These are phyloP conservation scores for Styela plicata DNA, from an alignment of 23 tunicate species.

Conservation along the genomic window DNA sequence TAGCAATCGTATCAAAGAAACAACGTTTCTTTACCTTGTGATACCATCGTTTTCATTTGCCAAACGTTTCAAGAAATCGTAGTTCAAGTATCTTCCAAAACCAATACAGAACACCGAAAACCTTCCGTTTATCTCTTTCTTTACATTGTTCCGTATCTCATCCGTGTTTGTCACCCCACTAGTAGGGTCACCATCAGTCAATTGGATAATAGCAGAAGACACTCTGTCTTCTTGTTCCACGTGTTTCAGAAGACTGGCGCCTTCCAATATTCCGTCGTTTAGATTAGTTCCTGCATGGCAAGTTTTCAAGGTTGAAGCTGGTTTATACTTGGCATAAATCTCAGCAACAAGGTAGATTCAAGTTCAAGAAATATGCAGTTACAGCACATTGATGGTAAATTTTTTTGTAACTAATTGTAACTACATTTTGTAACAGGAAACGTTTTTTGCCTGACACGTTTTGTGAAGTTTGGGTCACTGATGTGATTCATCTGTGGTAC, in stretches of 20 bases:
- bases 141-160: not conserved
- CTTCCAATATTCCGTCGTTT: constrained; percentile 23
- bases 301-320: no score
- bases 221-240: not conserved
- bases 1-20: no score
- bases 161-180: not conserved
- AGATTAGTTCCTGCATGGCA: constrained; percentile 26
- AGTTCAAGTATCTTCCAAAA: constrained; percentile 40
- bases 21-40: constrained; percentile 28
- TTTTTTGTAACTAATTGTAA: no score
- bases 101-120: constrained; percentile 49
- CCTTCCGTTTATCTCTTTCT: constrained; percentile 1
- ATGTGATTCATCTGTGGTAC: no score
- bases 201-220: constrained; percentile 11
- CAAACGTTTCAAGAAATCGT: constrained; percentile 30
- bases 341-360: no score
- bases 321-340: no score
- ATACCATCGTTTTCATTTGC: constrained; percentile 46
- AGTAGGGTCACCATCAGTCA: constrained; percentile 41
- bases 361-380: no score
- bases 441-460: no score
- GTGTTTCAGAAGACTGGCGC: constrained; percentile 2
- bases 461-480: no score
- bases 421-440: no score
- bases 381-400: no score